These are phyloP conservation scores for Euclidia mi DNA, from an alignment of 2,888 invertebrate species.

Conservation along the genomic window DNA sequence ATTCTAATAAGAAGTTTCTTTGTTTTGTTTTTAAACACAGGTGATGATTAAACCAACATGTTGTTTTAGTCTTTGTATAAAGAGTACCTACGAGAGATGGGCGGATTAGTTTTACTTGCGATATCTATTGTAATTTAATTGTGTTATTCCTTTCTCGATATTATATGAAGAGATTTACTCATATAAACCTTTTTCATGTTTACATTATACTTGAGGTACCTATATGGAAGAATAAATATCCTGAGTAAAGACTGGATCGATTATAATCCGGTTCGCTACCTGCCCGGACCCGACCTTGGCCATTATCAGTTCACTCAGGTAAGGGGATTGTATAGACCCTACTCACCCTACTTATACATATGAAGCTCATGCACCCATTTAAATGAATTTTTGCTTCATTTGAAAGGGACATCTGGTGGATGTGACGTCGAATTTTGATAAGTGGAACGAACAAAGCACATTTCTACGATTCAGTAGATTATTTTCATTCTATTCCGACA, in stretches of 20 bases:
- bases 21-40: too few species aligned
- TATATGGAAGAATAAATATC: conserved; percentile 58
- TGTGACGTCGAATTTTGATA: conserved; percentile 26
- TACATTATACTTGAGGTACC: conserved; percentile 22
- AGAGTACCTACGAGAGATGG: too few species aligned
- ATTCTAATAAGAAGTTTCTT: not conserved
- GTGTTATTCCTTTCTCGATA: too few species aligned
- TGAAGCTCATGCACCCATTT: conserved; percentile 63
- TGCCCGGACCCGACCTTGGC: conserved; percentile 72
- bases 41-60: too few species aligned
- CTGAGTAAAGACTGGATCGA: conserved; percentile 67
- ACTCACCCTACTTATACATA: conserved; percentile 65
- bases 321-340: conserved; percentile 73
- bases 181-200: conserved; percentile 22
- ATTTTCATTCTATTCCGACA: not conserved
- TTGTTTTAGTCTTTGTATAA: too few species aligned
- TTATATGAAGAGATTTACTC: too few species aligned
- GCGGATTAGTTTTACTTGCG: too few species aligned
- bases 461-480: not conserved
- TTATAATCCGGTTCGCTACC: conserved; percentile 81
- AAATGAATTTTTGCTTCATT: conserved; percentile 60
- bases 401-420: conserved; percentile 66
- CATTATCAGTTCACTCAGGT: conserved; percentile 80
- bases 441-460: conserved; percentile 10
- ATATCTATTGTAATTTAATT: too few species aligned